A percentile compares a stretch with the other conserved stretches of the same genome.
phyloP scores from a whole-genome alignment of 2,888 invertebrate species.

The Phyllotreta striolata region DNA sequence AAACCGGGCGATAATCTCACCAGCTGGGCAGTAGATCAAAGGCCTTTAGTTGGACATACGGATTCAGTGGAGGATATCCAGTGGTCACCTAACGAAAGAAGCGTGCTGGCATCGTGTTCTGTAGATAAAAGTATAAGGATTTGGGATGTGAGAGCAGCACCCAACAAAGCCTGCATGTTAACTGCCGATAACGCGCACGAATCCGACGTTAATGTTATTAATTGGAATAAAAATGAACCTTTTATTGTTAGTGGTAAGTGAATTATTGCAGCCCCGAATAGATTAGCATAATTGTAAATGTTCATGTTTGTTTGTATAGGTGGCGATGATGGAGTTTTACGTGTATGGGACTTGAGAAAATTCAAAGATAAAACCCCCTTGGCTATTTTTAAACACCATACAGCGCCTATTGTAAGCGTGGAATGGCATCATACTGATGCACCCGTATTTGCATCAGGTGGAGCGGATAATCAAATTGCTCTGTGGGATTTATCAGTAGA shows the following conservation, averaged over 20 bases:
- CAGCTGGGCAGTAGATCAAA: constrained; percentile 88
- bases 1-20: constrained; percentile 76
- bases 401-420: constrained; percentile 90
- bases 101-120: constrained; percentile 89
- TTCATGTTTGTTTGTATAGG: constrained; percentile 63
- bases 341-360: constrained; percentile 94
- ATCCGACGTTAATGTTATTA: constrained; percentile 95
- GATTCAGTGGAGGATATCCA: constrained; percentile 97
- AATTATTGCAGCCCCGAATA: neutral
- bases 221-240: constrained; percentile 93
- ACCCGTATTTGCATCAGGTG: constrained; percentile 91
- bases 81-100: constrained; percentile 96
- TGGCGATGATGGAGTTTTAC: constrained; percentile 94
- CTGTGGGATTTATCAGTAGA: constrained; percentile 97
- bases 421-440: constrained; percentile 97
- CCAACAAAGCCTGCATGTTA: constrained; percentile 91
- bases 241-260: constrained; percentile 82
- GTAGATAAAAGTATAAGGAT: constrained; percentile 90
- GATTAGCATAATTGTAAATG: no score
- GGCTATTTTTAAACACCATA: constrained; percentile 95
- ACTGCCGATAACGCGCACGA: constrained; percentile 86
- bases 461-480: constrained; percentile 94
- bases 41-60: constrained; percentile 87
- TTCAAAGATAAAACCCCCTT: constrained; percentile 82
- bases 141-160: constrained; percentile 92